Conservation (phyloP, 2,888 invertebrate species). For the Ochropleura plecta region DNA sequence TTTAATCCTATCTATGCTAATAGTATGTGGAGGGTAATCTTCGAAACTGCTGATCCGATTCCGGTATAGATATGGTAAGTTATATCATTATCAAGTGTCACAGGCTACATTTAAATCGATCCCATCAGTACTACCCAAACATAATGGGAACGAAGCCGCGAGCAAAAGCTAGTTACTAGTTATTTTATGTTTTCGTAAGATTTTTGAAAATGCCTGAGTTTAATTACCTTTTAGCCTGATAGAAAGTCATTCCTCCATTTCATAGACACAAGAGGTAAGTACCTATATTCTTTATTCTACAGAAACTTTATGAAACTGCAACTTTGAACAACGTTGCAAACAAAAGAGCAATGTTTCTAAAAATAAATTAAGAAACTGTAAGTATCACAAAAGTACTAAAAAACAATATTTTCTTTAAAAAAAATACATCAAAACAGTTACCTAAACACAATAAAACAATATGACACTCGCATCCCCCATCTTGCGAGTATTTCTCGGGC, state of each 20-base stretch:
- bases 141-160: too few species aligned
- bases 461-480: slow-evolving; percentile 80
- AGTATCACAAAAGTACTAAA: neutral
- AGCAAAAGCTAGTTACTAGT: neutral
- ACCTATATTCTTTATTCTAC: neutral
- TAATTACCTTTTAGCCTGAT: neutral
- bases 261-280: neutral
- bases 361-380: neutral
- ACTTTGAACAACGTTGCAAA: neutral
- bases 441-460: slow-evolving; percentile 76
- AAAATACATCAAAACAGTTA: slow-evolving; percentile 50
- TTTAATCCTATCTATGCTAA: neutral
- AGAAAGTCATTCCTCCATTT: neutral
- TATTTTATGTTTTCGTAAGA: neutral
- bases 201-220: too few species aligned
- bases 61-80: too few species aligned
- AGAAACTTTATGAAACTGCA: neutral
- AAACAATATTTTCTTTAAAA: slow-evolving; percentile 24
- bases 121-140: too few species aligned
- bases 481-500: slow-evolving; percentile 85
- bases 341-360: neutral
- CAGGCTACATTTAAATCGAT: too few species aligned
- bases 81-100: too few species aligned
- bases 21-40: too few species aligned
- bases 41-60: too few species aligned